phyloP scores from a whole-genome alignment of 2,888 invertebrate species.

The Morpho helenor region DNA sequence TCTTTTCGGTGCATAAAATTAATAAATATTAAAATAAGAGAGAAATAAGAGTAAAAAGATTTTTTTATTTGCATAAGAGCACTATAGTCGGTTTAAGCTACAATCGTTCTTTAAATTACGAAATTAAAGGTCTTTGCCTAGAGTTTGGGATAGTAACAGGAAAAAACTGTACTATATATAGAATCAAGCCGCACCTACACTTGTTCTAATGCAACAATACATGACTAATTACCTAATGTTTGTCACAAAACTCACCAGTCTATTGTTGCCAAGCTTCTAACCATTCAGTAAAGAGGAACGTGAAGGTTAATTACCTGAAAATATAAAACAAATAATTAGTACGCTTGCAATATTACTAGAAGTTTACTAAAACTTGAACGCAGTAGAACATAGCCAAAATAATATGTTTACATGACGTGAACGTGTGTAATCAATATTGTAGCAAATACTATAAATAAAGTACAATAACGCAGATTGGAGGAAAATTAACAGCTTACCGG shows the following conservation, averaged over 20 bases:
- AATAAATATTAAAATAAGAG: too few relatives aligned
- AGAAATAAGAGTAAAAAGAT: too few relatives aligned
- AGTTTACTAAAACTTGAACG: conserved; percentile 2
- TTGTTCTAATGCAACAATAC: neutral
- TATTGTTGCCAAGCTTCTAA: conserved; percentile 67
- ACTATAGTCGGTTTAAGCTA: too few relatives aligned
- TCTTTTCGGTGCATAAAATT: too few relatives aligned
- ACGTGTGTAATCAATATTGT: conserved; percentile 29
- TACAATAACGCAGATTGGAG: conserved; percentile 5
- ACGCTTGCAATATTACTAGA: conserved; percentile 22
- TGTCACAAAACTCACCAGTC: conserved; percentile 67
- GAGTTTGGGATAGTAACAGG: too few relatives aligned
- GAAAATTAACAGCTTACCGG: neutral
- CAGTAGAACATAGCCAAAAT: conserved; percentile 16
- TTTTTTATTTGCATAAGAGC: too few relatives aligned
- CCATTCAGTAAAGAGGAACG: conserved; percentile 63
- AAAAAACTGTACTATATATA: too few relatives aligned
- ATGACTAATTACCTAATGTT: conserved; percentile 48
- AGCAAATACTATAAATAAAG: conserved; percentile 14
- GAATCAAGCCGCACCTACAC: neutral
- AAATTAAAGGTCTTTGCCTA: too few relatives aligned
- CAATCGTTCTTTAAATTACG: too few relatives aligned
- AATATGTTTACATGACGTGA: conserved; percentile 31
- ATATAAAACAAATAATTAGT: conserved; percentile 62
- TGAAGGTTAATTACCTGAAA: conserved; percentile 78